Conservation (phyloP, 2,888 invertebrate species). For the Chymomyza amoena region DNA sequence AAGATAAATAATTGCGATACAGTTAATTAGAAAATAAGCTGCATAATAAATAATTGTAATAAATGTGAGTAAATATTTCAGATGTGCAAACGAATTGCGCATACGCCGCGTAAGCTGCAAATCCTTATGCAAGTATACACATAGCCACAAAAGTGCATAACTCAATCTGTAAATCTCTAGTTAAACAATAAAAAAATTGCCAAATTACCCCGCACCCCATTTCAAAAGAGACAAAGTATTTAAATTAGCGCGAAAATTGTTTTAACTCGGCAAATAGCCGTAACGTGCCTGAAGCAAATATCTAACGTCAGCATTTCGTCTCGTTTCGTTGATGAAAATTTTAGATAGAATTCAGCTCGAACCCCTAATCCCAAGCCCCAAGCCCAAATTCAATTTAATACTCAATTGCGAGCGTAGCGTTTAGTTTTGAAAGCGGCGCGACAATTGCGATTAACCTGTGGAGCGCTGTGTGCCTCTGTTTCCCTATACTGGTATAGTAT, state of each 20-base stretch:
- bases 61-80: constrained; percentile 34
- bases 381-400: background rate
- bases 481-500: constrained; percentile 15
- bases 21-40: constrained; percentile 50
- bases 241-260: constrained; percentile 55
- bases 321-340: constrained; percentile 46
- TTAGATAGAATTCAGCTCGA: constrained; percentile 1
- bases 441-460: constrained; percentile 31
- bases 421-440: constrained; percentile 11
- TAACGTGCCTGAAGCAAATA: constrained; percentile 15
- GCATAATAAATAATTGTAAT: constrained; percentile 10
- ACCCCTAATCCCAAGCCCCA: background rate
- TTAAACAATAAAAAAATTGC: background rate
- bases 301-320: constrained; percentile 48
- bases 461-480: background rate
- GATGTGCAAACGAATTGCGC: constrained; percentile 44
- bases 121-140: background rate
- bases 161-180: background rate
- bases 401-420: constrained; percentile 11
- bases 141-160: background rate
- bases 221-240: constrained; percentile 31
- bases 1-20: constrained; percentile 35
- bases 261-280: constrained; percentile 58
- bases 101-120: constrained; percentile 48
- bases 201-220: background rate